Percentiles rank a stretch among this genome's conserved stretches.
Conservation (phyloP, 2,888 invertebrate species). For the Epistrophe grossulariae region DNA sequence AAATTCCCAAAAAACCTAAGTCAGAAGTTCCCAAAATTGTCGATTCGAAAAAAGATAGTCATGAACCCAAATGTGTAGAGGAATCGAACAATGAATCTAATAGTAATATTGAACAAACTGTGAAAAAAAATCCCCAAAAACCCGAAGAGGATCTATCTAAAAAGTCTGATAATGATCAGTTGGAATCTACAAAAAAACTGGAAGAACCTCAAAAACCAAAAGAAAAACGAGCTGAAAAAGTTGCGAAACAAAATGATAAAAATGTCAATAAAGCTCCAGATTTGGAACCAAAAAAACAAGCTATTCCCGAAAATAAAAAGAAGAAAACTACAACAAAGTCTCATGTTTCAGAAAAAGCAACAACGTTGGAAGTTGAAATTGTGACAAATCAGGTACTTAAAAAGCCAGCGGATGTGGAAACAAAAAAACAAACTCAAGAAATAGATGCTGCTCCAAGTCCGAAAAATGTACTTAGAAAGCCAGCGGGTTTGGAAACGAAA, state of each 20-base stretch:
- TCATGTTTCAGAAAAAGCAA: neutral
- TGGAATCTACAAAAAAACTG: neutral
- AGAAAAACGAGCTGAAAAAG: neutral
- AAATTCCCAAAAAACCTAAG: conserved; percentile 80
- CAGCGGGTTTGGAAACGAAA: neutral
- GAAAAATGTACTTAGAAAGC: neutral
- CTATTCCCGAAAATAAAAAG: neutral
- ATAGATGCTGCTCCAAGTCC: neutral
- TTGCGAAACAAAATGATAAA: conserved; percentile 7
- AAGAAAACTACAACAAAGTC: conserved; percentile 5
- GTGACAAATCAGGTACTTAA: neutral
- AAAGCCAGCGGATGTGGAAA: neutral
- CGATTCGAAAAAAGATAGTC: conserved; percentile 23
- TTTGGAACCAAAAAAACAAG: neutral
- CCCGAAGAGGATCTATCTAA: neutral
- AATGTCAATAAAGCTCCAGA: neutral
- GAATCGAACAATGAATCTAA: neutral
- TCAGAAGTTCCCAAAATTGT: conserved; percentile 45
- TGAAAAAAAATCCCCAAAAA: conserved; percentile 26
- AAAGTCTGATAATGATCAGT: neutral
- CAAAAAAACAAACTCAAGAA: neutral
- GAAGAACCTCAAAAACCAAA: neutral
- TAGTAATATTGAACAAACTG: neutral
- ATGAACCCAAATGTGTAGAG: conserved; percentile 4
- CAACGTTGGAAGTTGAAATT: neutral